Conservation (phyloP, 2,113 vertebrate species). For the Dunckerocampus dactyliophorus region DNA sequence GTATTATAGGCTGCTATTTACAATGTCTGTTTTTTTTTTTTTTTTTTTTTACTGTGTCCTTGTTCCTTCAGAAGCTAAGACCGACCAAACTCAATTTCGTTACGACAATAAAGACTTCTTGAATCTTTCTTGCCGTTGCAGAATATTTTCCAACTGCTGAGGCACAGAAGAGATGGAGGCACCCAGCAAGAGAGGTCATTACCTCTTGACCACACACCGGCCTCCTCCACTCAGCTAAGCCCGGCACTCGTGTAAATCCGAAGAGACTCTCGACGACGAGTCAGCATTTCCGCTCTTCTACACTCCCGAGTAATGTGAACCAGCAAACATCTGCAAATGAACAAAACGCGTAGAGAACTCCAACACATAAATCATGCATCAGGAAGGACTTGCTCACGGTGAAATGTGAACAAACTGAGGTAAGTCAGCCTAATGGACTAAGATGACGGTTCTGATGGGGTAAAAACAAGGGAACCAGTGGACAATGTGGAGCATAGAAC, state of each 20-base stretch:
- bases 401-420: conserved; percentile 7
- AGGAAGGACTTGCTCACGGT: conserved; percentile 11
- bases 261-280: conserved; percentile 33
- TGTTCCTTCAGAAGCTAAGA: too few species aligned
- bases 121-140: conserved; percentile 60
- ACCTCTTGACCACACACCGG: conserved; percentile 56
- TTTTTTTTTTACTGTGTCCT: too few species aligned
- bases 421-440: neutral
- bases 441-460: neutral
- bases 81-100: too few species aligned
- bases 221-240: conserved; percentile 24
- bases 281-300: conserved; percentile 32
- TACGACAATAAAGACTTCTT: too few species aligned
- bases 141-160: conserved; percentile 94
- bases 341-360: conserved; percentile 23
- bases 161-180: conserved; percentile 87
- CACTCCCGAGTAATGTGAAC: conserved; percentile 24
- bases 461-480: neutral
- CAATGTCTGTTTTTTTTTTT: too few species aligned
- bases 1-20: too few species aligned
- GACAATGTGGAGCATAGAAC: neutral
- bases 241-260: conserved; percentile 23
- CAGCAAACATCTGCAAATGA: conserved; percentile 41
- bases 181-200: conserved; percentile 79
- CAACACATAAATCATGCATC: conserved; percentile 36